Conservation (phyloP, 2,888 invertebrate species). For the Mystacides longicornis region DNA sequence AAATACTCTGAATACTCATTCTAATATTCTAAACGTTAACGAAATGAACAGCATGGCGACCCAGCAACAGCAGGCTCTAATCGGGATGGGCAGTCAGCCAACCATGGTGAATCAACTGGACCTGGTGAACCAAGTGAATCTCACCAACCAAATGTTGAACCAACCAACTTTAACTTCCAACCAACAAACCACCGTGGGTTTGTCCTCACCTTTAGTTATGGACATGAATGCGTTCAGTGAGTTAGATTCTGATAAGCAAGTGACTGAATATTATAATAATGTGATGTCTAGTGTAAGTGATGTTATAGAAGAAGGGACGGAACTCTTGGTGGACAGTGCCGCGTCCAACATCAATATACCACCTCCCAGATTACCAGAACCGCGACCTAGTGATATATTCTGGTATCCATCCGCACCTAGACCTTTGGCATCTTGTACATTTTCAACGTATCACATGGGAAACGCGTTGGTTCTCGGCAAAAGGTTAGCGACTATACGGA, state of each 20-base stretch:
- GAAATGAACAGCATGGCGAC: background rate
- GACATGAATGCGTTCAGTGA: constrained; percentile 37
- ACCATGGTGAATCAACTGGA: constrained; percentile 3
- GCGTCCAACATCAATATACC: constrained; percentile 27
- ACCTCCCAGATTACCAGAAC: constrained; percentile 32
- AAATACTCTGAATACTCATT: background rate
- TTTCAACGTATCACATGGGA: constrained; percentile 51
- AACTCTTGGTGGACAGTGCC: constrained; percentile 10
- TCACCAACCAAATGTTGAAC: constrained; percentile 1
- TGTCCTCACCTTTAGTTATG: constrained; percentile 25
- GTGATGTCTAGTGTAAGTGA: constrained; percentile 25
- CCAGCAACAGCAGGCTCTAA: background rate
- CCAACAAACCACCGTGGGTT: constrained; percentile 3
- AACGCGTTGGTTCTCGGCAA: constrained; percentile 49
- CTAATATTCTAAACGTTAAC: background rate
- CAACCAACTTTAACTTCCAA: background rate
- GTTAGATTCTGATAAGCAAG: constrained; percentile 38
- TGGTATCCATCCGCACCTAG: constrained; percentile 53
- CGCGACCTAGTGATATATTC: constrained; percentile 38
- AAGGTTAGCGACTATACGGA: constrained; percentile 44
- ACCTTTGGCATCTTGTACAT: constrained; percentile 51
- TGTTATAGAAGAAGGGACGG: constrained; percentile 6
- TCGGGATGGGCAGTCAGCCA: constrained; percentile 3
- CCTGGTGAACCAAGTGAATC: constrained; percentile 3
- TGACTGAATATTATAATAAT: constrained; percentile 41